These are phyloP conservation scores for Eulemur coronatus DNA, from an alignment of 2,797 vertebrate genomes.

Conservation along the genomic window DNA sequence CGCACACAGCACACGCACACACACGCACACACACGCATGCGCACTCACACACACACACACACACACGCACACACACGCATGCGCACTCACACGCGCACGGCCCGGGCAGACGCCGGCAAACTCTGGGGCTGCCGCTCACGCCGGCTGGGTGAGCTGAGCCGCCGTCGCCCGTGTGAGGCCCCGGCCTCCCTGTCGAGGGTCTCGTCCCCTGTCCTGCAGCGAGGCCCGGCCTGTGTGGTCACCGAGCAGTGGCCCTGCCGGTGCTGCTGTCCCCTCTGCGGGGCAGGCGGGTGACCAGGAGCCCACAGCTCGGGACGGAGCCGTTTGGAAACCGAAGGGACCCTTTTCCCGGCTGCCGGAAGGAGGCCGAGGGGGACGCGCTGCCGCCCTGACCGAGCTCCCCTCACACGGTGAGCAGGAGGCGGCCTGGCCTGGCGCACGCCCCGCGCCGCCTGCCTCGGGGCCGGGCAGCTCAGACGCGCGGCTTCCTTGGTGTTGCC, in stretches of 20 bases:
- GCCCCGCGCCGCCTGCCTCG: background rate
- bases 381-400: background rate
- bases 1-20: background rate
- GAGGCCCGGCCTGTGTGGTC: background rate
- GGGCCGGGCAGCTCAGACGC: background rate
- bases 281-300: background rate
- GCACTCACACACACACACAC: background rate
- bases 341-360: background rate
- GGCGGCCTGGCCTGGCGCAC: background rate
- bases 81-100: background rate
- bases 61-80: background rate
- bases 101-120: background rate
- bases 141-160: background rate
- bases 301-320: too few relatives aligned
- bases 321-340: too few relatives aligned
- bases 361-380: background rate
- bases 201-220: background rate
- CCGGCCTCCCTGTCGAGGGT: background rate
- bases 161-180: background rate
- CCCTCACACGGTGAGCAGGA: accelerated
- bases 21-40: background rate
- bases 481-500: background rate
- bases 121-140: background rate
- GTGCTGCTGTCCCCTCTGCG: background rate
- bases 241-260: accelerated